Evolutionary conservation across 1,140 invertebrate genomes (phyloP), one percentile per base, ranked within the genome.

Genomic region (Amyelois transitella): DNA sequence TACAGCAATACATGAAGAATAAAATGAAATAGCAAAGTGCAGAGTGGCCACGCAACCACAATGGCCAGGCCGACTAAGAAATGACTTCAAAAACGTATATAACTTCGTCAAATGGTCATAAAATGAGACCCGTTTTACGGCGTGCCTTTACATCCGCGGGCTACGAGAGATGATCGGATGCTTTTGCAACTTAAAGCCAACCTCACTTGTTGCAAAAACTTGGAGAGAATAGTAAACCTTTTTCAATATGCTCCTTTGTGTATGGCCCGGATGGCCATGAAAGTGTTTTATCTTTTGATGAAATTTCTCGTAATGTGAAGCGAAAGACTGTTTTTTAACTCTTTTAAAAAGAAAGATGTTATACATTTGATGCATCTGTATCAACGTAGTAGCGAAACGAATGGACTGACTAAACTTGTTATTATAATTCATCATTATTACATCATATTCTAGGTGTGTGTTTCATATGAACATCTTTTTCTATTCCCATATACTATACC

Each of bases 71-170:
- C 58, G 66, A 62, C 73, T 81, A 74, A 80, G 77, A 81, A 81
- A 86, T 79, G 72, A 68, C 78, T 81, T 81, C 72, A 75, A 86
- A 83, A 83, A 84, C 69, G 73, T 77, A 81, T 81, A 82, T 77
- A 83, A 80, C 81, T 85, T 77, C 72, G 82, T 82, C 80, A 86
- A 86, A 86, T 77, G 82, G 80, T 82, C 77, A 77, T 83, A 86
- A 85, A 86, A 76, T 74, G 69, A 73, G 78, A 78, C 75, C 74
- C 80, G 82, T 83, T 86, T 83, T 83, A 86, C 79, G 75, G 77
- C 73, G 69, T 77, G 81, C 82, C 75, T 86, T 82, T 86, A 85
- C 77, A 79, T 77, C 80, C 75, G 74, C 72, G 63, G 66, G 80
- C 72, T 76, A 66, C 77, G 73, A 79, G 72, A 74, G 78, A 81